Evolutionary conservation across 2,888 invertebrate species (phyloP).

Genomic region (Gastracanthus pulcherrimus): DNA sequence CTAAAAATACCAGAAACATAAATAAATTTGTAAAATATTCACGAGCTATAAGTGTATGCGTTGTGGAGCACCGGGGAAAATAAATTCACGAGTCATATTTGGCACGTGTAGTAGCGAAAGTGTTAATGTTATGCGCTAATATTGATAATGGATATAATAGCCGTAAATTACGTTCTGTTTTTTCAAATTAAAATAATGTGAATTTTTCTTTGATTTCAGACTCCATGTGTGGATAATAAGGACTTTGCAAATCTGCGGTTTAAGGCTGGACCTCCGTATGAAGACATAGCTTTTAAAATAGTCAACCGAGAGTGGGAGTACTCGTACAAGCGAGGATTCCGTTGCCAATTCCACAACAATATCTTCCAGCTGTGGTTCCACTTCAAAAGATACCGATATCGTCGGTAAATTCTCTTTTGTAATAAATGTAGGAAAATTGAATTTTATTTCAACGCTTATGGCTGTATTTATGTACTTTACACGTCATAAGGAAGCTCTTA

Average conservation of each 20-base stretch:
- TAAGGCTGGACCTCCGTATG: constrained; percentile 99
- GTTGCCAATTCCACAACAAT: constrained; percentile 99
- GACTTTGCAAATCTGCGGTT: constrained; percentile 97
- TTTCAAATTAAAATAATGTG: neutral
- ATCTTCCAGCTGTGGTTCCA: constrained; percentile 99
- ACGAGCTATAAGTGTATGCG: too few relatives aligned
- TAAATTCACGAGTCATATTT: too few relatives aligned
- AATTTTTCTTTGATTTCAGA: constrained; percentile 80
- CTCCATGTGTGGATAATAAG: constrained; percentile 92
- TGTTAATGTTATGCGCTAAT: too few relatives aligned
- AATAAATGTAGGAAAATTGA: neutral
- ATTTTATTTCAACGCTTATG: neutral
- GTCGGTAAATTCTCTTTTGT: constrained; percentile 80
- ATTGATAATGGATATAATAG: too few relatives aligned
- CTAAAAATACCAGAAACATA: too few relatives aligned
- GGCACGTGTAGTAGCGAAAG: too few relatives aligned
- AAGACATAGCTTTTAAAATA: constrained; percentile 99
- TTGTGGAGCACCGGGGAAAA: too few relatives aligned
- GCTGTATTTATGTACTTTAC: neutral
- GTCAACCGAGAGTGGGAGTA: constrained; percentile 99
- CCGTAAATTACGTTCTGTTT: neutral
- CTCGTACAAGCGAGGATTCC: constrained; percentile 97
- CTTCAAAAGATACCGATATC: constrained; percentile 98
- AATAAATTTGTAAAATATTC: too few relatives aligned
- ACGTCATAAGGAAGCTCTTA: neutral